Evolutionary conservation across 2,797 vertebrate species (phyloP).

Genomic region (Neostethus bicornis): DNA sequence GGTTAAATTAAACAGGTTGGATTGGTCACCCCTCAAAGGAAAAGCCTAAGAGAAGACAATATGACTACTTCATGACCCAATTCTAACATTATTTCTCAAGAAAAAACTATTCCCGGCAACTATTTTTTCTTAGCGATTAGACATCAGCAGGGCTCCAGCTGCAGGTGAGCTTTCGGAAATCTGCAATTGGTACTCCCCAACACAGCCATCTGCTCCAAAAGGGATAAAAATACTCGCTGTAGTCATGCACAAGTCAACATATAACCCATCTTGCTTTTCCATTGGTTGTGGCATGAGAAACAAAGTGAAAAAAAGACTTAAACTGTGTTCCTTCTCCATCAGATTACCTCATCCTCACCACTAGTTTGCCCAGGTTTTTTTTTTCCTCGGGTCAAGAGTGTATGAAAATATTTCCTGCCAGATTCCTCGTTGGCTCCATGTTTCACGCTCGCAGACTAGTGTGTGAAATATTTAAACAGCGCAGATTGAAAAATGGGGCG

Average conservation of each 20-base stretch:
- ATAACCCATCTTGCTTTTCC: conserved; percentile 31
- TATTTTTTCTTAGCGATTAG: background rate
- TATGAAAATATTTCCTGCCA: conserved; percentile 2
- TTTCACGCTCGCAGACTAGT: conserved; percentile 31
- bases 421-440: conserved; percentile 19
- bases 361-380: background rate
- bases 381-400: background rate
- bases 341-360: background rate
- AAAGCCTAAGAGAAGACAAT: too few species aligned
- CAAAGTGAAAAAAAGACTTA: conserved; percentile 12
- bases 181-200: conserved; percentile 42
- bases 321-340: background rate
- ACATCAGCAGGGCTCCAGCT: conserved; percentile 50
- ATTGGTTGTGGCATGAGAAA: conserved; percentile 26
- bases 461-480: conserved; percentile 74
- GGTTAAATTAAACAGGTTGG: too few species aligned
- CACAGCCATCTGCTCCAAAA: conserved; percentile 58
- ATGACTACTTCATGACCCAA: too few species aligned
- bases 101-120: too few species aligned
- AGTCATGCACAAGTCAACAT: conserved; percentile 34
- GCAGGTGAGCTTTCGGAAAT: conserved; percentile 71
- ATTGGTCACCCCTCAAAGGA: too few species aligned
- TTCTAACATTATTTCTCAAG: too few species aligned
- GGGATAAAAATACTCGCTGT: conserved; percentile 71
- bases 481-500: conserved; percentile 77